Evolutionary conservation across 1,140 invertebrate species (phyloP), one percentile per base, ranked within the genome.

Genomic region (Pinna nobilis): DNA sequence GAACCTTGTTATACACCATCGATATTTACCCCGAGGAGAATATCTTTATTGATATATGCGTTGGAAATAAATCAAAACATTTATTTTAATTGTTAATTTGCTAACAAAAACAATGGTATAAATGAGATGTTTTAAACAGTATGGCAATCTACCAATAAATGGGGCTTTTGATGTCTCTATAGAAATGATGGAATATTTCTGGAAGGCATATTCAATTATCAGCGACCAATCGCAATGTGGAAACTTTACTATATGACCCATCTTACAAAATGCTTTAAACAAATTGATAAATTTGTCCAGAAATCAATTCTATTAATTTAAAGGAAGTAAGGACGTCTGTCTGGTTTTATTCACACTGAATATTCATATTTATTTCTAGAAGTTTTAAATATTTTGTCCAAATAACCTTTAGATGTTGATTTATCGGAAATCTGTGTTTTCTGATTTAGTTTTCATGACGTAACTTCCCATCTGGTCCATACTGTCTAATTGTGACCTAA

Each of bases 11-110:
- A n/a, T n/a, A n/a, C n/a, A n/a, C n/a, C n/a, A n/a, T n/a, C n/a
- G n/a, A n/a, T n/a, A n/a, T n/a, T n/a, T n/a, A n/a, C n/a, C n/a
- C n/a, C n/a, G n/a, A n/a, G n/a, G n/a, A n/a, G n/a, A n/a, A n/a
- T n/a, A n/a, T n/a, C n/a, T n/a, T n/a, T n/a, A n/a, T 59, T 59
- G 55, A 59, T 59, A 59, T 35, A 59, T 59, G 37, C 55, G 33
- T 59, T 59, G 55, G 33, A 59, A 59, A 59, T 59, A 59, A 59
- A 59, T 59, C 30, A 59, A 59, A 59, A 59, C 55, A 33, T 59
- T 59, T 59, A 33, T 59, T 59, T 59, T 59, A 59, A 59, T 33
- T 59, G 55, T 59, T 59, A 59, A 59, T 59, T 59, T 59, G 30
- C 55, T 30, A 59, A 59, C 55, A 59, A 59, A 59, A 59, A 59